Conservation (phyloP, 2,888 invertebrate species). For the Germaria angustata region DNA sequence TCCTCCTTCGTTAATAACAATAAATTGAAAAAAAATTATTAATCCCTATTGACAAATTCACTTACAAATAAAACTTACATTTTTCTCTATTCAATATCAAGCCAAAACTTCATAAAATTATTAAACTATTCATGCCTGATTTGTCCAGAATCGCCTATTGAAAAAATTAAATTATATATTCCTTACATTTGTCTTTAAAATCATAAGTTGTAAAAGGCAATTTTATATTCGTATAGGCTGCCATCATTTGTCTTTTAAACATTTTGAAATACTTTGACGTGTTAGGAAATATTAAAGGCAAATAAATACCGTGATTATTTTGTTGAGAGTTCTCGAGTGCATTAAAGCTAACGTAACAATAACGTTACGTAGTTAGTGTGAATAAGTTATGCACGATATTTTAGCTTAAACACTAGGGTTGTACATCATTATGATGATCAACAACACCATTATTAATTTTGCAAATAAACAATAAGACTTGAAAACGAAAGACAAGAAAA, state of each 20-base stretch:
- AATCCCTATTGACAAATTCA: no score
- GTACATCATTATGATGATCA: slow-evolving; percentile 12
- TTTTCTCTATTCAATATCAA: no score
- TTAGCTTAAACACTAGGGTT: slow-evolving; percentile 9
- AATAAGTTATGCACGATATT: slow-evolving; percentile 13
- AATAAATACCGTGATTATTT: slow-evolving; percentile 12
- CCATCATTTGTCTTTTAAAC: not conserved
- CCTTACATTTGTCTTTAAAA: no score
- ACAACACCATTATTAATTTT: slow-evolving; percentile 1
- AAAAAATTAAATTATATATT: no score
- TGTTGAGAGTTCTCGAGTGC: not conserved
- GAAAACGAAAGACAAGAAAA: not conserved
- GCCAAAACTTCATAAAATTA: no score
- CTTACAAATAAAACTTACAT: no score
- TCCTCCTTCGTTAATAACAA: no score
- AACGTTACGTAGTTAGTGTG: slow-evolving; percentile 73
- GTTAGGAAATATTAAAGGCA: slow-evolving; percentile 28
- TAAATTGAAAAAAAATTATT: no score
- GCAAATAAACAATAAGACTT: slow-evolving; percentile 30
- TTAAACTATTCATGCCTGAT: no score
- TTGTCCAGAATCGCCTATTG: no score
- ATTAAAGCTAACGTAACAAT: slow-evolving; percentile 30
- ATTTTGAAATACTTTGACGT: slow-evolving; percentile 26
- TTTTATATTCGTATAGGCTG: not conserved
- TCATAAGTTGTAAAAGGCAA: no score